phyloP scores from a whole-genome alignment of 2,888 invertebrate species.

The Reticulitermes lucifugus region DNA sequence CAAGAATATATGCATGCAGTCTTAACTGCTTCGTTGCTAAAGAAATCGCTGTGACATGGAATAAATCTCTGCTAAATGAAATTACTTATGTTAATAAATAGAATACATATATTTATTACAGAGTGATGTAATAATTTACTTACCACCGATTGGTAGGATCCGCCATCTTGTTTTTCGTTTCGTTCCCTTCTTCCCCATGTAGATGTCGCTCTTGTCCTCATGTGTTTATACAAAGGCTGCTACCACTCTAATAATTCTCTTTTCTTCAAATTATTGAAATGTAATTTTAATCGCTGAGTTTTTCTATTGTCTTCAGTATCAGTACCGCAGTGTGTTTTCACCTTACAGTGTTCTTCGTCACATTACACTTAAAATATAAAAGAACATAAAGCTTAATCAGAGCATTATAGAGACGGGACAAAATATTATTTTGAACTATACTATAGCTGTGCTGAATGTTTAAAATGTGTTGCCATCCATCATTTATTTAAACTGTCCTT shows the following conservation, averaged over 20 bases:
- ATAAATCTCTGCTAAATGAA: no score
- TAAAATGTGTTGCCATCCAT: no score
- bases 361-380: constrained; percentile 11
- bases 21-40: no score
- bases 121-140: constrained; percentile 57
- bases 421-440: background rate
- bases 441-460: no score
- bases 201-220: constrained; percentile 49
- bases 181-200: constrained; percentile 71
- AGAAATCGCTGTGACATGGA: no score
- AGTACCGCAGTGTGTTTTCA: background rate
- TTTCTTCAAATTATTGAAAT: background rate
- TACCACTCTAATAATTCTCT: background rate
- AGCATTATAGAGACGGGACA: background rate
- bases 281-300: background rate
- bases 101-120: background rate
- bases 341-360: background rate
- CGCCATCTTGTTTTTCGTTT: constrained; percentile 74
- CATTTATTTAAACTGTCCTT: no score
- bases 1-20: no score
- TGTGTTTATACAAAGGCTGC: constrained; percentile 41
- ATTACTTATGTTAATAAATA: no score
- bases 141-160: constrained; percentile 70
- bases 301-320: background rate
- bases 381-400: background rate